A percentile compares a stretch with the other conserved stretches of the same genome.
These are phyloP conservation scores for Ophion slaviceki DNA, from an alignment of 2,888 invertebrate genomes.

Conservation along the genomic window DNA sequence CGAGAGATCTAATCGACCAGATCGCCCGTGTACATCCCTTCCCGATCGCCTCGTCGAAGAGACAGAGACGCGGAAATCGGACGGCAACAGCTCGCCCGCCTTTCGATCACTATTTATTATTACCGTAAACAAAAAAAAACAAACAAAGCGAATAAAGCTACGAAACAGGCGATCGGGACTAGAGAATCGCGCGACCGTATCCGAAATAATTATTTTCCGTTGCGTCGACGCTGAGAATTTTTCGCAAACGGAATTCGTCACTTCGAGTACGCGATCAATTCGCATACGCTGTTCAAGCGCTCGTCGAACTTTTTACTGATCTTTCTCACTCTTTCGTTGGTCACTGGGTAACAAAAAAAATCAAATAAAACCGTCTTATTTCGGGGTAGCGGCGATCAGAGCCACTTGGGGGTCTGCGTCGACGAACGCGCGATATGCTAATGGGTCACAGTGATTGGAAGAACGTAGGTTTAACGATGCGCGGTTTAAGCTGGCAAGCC, in stretches of 20 bases:
- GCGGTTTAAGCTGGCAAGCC: slow-evolving; percentile 63
- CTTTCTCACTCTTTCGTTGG: slow-evolving; percentile 4
- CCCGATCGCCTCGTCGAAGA: slow-evolving; percentile 36
- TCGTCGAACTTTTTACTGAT: slow-evolving; percentile 18
- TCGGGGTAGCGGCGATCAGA: slow-evolving; percentile 27
- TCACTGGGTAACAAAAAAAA: background rate
- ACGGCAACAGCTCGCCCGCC: slow-evolving; percentile 39
- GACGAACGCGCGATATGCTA: slow-evolving; percentile 25
- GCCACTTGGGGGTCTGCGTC: slow-evolving; percentile 15
- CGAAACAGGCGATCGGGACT: slow-evolving; percentile 16
- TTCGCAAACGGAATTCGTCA: slow-evolving; percentile 46
- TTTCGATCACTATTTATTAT: slow-evolving; percentile 64
- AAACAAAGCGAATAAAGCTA: background rate
- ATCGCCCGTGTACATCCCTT: slow-evolving; percentile 33
- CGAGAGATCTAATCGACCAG: slow-evolving; percentile 25
- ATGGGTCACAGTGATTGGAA: slow-evolving; percentile 49
- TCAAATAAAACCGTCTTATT: slow-evolving; percentile 19
- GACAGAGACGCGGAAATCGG: slow-evolving; percentile 27
- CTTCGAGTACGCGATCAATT: slow-evolving; percentile 32
- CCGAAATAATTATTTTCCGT: slow-evolving; percentile 42
- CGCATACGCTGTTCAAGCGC: slow-evolving; percentile 29
- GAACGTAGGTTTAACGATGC: slow-evolving; percentile 50
- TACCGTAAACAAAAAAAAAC: slow-evolving; percentile 34
- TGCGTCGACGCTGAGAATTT: slow-evolving; percentile 38
- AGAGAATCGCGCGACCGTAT: slow-evolving; percentile 24